Percentiles rank a stretch among this genome's conserved stretches.
Evolutionary conservation across 1,140 invertebrate species (phyloP).

Genomic region (Cecropterus lyciades): DNA sequence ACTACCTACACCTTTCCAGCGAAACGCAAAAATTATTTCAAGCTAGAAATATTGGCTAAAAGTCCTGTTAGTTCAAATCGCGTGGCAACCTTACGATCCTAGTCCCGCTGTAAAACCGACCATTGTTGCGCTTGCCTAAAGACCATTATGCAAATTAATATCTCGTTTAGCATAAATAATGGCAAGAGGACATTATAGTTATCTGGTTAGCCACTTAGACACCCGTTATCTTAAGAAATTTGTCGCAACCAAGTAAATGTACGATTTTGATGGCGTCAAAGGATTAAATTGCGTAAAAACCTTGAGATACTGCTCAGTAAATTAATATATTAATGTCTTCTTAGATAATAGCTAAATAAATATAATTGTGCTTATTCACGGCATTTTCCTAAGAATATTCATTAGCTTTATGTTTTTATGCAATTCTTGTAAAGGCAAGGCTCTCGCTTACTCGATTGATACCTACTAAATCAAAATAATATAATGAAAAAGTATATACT

Average conservation of each 20-base stretch:
- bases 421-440: too few relatives aligned
- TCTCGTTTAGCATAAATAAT: conserved; percentile 60
- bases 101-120: conserved; percentile 52
- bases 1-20: too few relatives aligned
- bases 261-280: conserved; percentile 9
- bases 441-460: too few relatives aligned
- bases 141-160: conserved; percentile 70
- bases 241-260: conserved; percentile 35
- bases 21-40: too few relatives aligned
- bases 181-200: conserved; percentile 58
- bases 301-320: too few relatives aligned
- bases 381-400: too few relatives aligned
- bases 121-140: conserved; percentile 59
- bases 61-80: not conserved
- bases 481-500: too few relatives aligned
- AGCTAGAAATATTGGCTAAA: not conserved
- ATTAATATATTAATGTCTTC: too few relatives aligned
- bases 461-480: too few relatives aligned
- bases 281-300: conserved; percentile 12
- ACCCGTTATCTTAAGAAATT: conserved; percentile 51
- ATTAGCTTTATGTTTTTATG: too few relatives aligned
- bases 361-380: too few relatives aligned
- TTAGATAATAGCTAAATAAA: too few relatives aligned
- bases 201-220: conserved; percentile 36
- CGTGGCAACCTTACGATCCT: conserved; percentile 16